A percentile compares a stretch with the other conserved stretches of the same genome.
These are phyloP conservation scores for Poecilia velifera DNA, from an alignment of 2,797 vertebrate genomes.

Conservation along the genomic window DNA sequence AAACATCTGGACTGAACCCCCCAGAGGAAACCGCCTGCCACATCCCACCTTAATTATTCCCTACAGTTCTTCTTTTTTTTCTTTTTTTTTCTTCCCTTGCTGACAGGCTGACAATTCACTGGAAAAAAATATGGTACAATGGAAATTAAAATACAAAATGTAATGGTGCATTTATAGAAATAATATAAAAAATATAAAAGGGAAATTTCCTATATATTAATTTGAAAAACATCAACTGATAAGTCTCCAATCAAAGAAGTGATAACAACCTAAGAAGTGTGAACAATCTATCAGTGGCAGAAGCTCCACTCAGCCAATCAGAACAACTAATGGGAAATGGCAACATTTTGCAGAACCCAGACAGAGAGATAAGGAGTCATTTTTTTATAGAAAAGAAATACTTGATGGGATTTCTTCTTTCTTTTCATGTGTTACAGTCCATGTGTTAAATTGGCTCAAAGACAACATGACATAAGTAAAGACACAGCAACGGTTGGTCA, in stretches of 20 bases:
- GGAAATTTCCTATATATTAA: neutral
- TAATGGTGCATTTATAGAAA: neutral
- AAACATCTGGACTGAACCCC: slow-evolving; percentile 43
- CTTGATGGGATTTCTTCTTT: neutral
- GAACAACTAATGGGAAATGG: neutral
- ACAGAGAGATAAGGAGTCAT: neutral
- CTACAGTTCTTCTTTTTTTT: slow-evolving; percentile 20
- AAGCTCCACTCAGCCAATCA: neutral
- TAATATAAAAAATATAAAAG: neutral
- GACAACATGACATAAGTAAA: neutral
- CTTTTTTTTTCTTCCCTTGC: slow-evolving; percentile 5
- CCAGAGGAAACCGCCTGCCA: slow-evolving; percentile 46
- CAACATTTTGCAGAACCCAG: neutral
- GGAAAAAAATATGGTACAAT: slow-evolving; percentile 7
- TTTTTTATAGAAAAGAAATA: neutral
- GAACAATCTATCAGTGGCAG: neutral
- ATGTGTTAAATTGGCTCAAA: neutral
- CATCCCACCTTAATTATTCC: slow-evolving; percentile 59
- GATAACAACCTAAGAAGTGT: neutral
- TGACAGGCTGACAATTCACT: slow-evolving; percentile 36
- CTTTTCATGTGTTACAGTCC: neutral
- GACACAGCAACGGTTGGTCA: neutral
- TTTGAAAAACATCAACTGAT: neutral
- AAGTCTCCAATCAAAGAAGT: too few species aligned
- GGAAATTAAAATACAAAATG: slow-evolving; percentile 8